Conservation (phyloP, 2,797 vertebrate genomes). For the Tympanoctomys barrerae region DNA sequence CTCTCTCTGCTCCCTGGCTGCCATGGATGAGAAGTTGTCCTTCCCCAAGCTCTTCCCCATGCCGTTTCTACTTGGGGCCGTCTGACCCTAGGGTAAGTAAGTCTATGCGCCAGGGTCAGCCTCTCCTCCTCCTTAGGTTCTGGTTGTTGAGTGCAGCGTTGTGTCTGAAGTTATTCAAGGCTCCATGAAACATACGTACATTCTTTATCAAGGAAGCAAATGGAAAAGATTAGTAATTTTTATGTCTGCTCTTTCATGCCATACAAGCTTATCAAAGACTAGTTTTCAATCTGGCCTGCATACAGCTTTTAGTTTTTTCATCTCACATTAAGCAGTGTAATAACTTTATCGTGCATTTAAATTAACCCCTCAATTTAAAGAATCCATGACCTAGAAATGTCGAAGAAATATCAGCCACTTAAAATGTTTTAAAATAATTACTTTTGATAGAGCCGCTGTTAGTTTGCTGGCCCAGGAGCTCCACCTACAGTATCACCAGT, state of each 20-base stretch:
- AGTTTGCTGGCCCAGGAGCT: background rate
- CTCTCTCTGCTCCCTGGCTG: background rate
- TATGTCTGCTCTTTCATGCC: background rate
- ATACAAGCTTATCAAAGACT: background rate
- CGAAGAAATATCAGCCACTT: slow-evolving; percentile 20
- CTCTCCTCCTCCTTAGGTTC: background rate
- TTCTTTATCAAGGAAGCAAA: background rate
- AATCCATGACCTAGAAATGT: slow-evolving; percentile 11
- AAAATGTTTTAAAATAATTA: slow-evolving; percentile 5
- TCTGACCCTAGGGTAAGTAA: background rate
- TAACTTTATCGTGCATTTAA: slow-evolving; percentile 8
- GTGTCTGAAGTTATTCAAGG: background rate
- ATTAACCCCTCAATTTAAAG: slow-evolving; percentile 56
- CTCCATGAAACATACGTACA: background rate
- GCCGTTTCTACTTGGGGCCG: background rate
- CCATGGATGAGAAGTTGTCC: background rate
- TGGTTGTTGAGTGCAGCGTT: background rate
- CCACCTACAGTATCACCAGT: background rate
- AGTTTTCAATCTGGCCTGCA: background rate
- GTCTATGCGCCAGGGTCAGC: background rate
- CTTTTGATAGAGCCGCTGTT: background rate
- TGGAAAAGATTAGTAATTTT: background rate
- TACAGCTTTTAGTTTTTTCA: background rate
- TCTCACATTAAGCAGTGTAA: background rate
- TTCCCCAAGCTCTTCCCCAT: background rate